Percentiles rank a stretch among this genome's conserved stretches.
These are phyloP conservation scores for Myotis vivesi DNA, from an alignment of 2,797 vertebrate genomes.

Conservation along the genomic window DNA sequence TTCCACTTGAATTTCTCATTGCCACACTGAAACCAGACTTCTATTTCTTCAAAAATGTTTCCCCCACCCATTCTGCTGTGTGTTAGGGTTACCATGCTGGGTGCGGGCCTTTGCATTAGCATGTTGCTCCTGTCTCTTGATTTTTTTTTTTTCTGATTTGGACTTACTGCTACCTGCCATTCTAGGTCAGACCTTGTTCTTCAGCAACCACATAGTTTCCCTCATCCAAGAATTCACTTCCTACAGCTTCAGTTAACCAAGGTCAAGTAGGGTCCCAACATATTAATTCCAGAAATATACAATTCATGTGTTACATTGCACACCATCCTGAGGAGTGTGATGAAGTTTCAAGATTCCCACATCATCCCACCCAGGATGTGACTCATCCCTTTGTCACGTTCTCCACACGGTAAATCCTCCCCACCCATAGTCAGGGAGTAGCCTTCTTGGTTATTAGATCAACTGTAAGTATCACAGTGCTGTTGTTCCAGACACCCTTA, in stretches of 20 bases:
- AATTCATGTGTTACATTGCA: background rate
- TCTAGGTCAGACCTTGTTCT: background rate
- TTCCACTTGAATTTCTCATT: background rate
- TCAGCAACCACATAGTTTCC: too few species aligned
- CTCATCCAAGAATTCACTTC: background rate
- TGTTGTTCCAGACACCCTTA: background rate
- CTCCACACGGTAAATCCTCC: background rate
- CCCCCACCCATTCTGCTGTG: too few species aligned
- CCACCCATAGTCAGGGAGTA: background rate
- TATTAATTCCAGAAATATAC: background rate
- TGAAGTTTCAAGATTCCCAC: background rate
- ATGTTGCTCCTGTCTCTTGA: background rate
- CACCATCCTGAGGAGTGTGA: too few species aligned
- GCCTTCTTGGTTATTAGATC: background rate
- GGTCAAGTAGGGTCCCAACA: background rate
- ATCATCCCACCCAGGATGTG: background rate
- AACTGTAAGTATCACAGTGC: background rate
- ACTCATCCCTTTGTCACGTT: background rate
- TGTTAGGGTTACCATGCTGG: background rate
- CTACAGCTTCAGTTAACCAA: background rate
- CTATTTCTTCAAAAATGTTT: background rate
- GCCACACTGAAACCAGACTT: background rate
- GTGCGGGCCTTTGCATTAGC: background rate
- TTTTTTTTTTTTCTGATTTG: too few species aligned
- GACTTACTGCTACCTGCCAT: background rate